Evolutionary conservation across 1,140 invertebrate genomes (phyloP).

Genomic region (Dendroctonus ponderosae): DNA sequence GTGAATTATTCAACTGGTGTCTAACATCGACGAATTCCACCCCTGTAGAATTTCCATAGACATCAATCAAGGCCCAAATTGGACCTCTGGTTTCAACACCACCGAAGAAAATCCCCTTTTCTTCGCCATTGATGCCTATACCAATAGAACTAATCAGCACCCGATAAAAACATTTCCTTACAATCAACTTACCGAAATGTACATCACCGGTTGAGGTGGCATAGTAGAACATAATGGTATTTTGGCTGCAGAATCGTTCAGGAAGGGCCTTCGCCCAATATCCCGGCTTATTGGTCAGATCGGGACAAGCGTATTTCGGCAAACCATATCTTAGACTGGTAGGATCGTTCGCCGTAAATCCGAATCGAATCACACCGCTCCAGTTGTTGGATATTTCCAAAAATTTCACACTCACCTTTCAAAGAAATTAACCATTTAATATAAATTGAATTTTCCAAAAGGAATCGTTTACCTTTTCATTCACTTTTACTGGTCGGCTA

Average conservation of each 20-base stretch:
- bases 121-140: slow-evolving; percentile 84
- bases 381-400: slow-evolving; percentile 92
- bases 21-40: slow-evolving; percentile 87
- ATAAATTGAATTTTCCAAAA: neutral
- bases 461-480: slow-evolving; percentile 64
- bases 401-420: slow-evolving; percentile 83
- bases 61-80: slow-evolving; percentile 92
- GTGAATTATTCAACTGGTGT: slow-evolving; percentile 64
- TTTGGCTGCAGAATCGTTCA: slow-evolving; percentile 86
- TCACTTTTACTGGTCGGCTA: slow-evolving; percentile 82
- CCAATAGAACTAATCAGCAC: too few relatives aligned
- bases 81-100: slow-evolving; percentile 83
- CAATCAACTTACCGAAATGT: slow-evolving; percentile 63
- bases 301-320: slow-evolving; percentile 93
- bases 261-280: slow-evolving; percentile 97
- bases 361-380: slow-evolving; percentile 95
- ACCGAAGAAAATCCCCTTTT: slow-evolving; percentile 90
- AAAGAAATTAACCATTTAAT: neutral
- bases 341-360: slow-evolving; percentile 93
- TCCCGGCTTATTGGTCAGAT: slow-evolving; percentile 94
- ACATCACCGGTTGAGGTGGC: slow-evolving; percentile 89
- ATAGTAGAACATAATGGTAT: slow-evolving; percentile 88
- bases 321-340: slow-evolving; percentile 72
- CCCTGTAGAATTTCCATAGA: slow-evolving; percentile 94
- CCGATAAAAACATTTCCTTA: neutral